Conservation (phyloP, 2,888 invertebrate genomes). For the Drosophila neonasuta region DNA sequence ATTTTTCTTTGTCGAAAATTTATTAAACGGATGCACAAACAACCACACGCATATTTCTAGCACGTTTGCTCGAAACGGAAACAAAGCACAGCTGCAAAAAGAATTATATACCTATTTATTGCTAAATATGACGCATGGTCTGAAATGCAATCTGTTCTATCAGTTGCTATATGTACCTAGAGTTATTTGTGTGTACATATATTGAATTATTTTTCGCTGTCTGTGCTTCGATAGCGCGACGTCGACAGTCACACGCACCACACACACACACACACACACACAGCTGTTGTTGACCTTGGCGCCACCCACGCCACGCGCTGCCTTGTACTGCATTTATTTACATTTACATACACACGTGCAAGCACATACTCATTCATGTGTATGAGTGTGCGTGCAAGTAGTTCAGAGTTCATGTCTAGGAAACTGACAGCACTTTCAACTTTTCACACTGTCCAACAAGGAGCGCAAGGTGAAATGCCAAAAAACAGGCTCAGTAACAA, state of each 20-base stretch:
- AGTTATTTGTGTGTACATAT: slow-evolving; percentile 7
- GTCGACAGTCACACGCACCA: slow-evolving; percentile 21
- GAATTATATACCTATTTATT: slow-evolving; percentile 13
- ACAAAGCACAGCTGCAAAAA: slow-evolving; percentile 67
- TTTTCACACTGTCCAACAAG: background rate
- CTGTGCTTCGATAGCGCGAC: slow-evolving; percentile 11
- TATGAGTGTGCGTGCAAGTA: slow-evolving; percentile 5
- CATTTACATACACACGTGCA: background rate
- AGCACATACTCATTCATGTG: background rate
- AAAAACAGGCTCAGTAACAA: background rate
- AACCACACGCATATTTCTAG: slow-evolving; percentile 19
- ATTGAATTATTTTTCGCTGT: slow-evolving; percentile 26
- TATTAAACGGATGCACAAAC: slow-evolving; percentile 24
- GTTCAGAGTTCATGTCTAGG: slow-evolving; percentile 21
- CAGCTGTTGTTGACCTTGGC: slow-evolving; percentile 53
- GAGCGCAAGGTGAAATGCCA: background rate
- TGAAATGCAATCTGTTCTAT: slow-evolving; percentile 61
- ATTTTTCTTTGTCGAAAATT: slow-evolving; percentile 31
- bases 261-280: slow-evolving; percentile 3
- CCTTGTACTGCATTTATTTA: slow-evolving; percentile 52
- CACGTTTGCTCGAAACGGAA: slow-evolving; percentile 58
- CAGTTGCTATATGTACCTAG: slow-evolving; percentile 1
- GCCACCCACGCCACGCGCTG: slow-evolving; percentile 48
- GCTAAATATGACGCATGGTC: slow-evolving; percentile 57
- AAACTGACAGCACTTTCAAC: slow-evolving; percentile 1